Conservation (phyloP, 2,888 invertebrate species). For the Nephrotoma guestfalica region DNA sequence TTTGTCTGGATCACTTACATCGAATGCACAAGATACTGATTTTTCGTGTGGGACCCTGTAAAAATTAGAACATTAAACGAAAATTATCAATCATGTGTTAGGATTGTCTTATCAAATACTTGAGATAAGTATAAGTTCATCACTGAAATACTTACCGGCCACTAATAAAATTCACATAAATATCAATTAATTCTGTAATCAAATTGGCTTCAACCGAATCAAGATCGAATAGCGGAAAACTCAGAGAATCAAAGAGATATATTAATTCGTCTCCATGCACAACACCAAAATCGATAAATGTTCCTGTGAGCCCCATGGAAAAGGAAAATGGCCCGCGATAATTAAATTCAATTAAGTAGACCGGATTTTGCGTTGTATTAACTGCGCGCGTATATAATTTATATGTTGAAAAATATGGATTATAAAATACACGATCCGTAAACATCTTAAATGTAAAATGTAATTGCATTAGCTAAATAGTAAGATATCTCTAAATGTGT, state of each 20-base stretch:
- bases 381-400: conserved; percentile 17
- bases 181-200: conserved; percentile 26
- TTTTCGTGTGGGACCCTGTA: neutral
- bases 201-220: conserved; percentile 26
- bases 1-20: neutral
- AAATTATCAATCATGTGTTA: neutral
- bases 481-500: too few relatives aligned
- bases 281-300: conserved; percentile 21
- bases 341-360: conserved; percentile 36
- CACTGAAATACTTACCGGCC: conserved; percentile 26
- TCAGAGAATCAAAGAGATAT: conserved; percentile 33
- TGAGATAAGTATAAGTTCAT: neutral
- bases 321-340: conserved; percentile 33
- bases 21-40: neutral
- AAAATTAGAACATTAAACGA: neutral
- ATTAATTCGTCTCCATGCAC: conserved; percentile 39
- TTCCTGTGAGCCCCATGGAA: conserved; percentile 30
- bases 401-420: conserved; percentile 31
- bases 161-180: conserved; percentile 36
- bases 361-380: conserved; percentile 21
- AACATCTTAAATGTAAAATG: conserved; percentile 26
- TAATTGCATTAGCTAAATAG: neutral
- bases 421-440: conserved; percentile 35
- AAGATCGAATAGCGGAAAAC: conserved; percentile 27
- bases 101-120: neutral